Evolutionary conservation across 2,113 vertebrate genomes (phyloP), one percentile per base, ranked within the genome.

Genomic region (Nerophis lumbriciformis): DNA sequence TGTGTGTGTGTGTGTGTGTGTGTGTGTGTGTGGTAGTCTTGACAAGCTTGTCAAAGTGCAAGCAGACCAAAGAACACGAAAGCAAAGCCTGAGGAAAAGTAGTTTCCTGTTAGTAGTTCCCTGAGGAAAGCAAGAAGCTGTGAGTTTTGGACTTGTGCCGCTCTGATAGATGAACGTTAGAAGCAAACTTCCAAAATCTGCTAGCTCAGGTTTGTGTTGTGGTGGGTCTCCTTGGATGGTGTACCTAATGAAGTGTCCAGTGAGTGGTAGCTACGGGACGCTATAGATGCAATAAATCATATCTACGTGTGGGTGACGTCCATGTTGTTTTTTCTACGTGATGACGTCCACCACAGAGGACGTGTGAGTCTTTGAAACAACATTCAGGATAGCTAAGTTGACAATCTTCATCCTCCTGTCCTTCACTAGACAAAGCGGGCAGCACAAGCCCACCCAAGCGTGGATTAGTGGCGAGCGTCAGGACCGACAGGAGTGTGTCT

Each of bases 401-500:
- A 28, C 39, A 42, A 42, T 8, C 28, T 53, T 53, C 13, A 36
- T 53, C 51, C 6, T 56, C 9, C 39, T 16, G 14, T 7, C 4
- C 10, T 12, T 19, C 12, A 57, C 3, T 8, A 35, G 42, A 21
- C 48, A 5, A 6, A 8, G 19, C 21, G 16, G 56, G 42, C 54
- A 65, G 73, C 83, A 84, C 84, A 82, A 76, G 78, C 71, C 82
- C 68, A 65, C 36, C 15, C 60, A 68, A 62, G 73, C 60, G 59
- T 48, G 71, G 76, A 83, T 87, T 89, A 88, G 87, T 85, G 39
- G 70, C 73, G 72, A 56, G 63, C 72, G 74, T 75, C 79, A 83
- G 76, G 81, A 78, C 83, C 82, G 78, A 9, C 47, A n/a, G 74
- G 85, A 69, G 77, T 37, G 78, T 79, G 68, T 76, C 89, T 92